Evolutionary conservation across 2,888 invertebrate genomes (phyloP), one percentile per base, ranked within the genome.

Genomic region (Epistrophe grossulariae): DNA sequence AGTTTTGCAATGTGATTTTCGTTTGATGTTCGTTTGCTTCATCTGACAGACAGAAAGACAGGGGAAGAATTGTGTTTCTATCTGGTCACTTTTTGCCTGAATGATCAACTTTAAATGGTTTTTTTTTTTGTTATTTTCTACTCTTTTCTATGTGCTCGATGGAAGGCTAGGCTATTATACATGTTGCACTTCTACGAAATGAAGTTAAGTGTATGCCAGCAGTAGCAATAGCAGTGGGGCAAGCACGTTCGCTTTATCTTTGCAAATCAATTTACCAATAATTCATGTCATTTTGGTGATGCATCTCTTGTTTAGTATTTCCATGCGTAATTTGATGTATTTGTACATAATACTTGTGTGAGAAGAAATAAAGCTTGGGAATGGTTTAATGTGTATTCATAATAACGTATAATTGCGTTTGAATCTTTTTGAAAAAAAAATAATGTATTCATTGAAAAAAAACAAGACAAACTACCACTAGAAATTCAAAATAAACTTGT

Each of bases 1-100:
- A 74, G 81, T 81, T 81, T 85, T 78, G 78, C 81, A 85, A 85
- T 70, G 31, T 73, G 70, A 85, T 85, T 81, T 85, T 81, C 70
- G 55, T 71, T 81, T 74, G 82, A 79, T 82, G 59, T 87, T 79
- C 64, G 79, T 87, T 82, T 87, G 76, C 87, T 68, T 79, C 81
- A 85, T 85, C 85, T 81, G 78, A 43, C 62, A 74, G 40, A 35
- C 55, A 66, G 50, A 13, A 31, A 35, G 59, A 66, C 35, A 48
- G 35, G 13, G 10, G 60, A 48, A 15, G 40, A 82, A 55, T 52
- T 50, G 64, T 48, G 15, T 64, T 31, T 74, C 24, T 55, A 38
- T 45, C 40, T 52, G 59, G 31, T 64, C 78, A 78, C 55, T 80
- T 72, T 15, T 45, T 64, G 43, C 40, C 8, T 62, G 50, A 38